Conservation (phyloP, 2,888 invertebrate species). For the Dinocampus coccinellae region DNA sequence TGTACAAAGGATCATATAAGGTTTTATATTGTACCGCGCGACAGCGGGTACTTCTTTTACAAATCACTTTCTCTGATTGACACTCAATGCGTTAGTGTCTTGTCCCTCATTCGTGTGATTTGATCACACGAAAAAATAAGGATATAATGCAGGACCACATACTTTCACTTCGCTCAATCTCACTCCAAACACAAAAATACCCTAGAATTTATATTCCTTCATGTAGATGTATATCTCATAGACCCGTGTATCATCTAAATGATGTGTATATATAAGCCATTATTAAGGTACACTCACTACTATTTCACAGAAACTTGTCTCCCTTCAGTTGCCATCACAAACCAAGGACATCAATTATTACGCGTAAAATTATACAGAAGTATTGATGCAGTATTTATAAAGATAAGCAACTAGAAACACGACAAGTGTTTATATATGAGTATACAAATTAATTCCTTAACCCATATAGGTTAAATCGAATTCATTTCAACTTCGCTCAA, state of each 20-base stretch:
- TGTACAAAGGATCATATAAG: slow-evolving; percentile 34
- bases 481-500: not conserved
- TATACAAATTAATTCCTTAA: no score
- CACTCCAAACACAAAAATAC: not conserved
- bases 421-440: no score
- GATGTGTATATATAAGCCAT: slow-evolving; percentile 8
- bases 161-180: not conserved
- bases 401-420: no score
- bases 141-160: slow-evolving; percentile 6
- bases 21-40: not conserved
- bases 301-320: slow-evolving; percentile 15
- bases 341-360: slow-evolving; percentile 24
- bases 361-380: no score
- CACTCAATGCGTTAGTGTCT: slow-evolving; percentile 58
- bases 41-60: slow-evolving; percentile 49
- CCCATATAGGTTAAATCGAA: no score
- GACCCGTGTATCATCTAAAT: not conserved
- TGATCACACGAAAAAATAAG: slow-evolving; percentile 47
- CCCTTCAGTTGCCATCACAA: not conserved
- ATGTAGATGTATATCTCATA: slow-evolving; percentile 29
- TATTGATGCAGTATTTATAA: no score
- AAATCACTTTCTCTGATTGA: slow-evolving; percentile 69
- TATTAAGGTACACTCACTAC: slow-evolving; percentile 19
- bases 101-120: slow-evolving; percentile 52
- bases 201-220: slow-evolving; percentile 6